phyloP scores from a whole-genome alignment of 1,140 invertebrate genomes.

The Tetramorium parvispinum region DNA sequence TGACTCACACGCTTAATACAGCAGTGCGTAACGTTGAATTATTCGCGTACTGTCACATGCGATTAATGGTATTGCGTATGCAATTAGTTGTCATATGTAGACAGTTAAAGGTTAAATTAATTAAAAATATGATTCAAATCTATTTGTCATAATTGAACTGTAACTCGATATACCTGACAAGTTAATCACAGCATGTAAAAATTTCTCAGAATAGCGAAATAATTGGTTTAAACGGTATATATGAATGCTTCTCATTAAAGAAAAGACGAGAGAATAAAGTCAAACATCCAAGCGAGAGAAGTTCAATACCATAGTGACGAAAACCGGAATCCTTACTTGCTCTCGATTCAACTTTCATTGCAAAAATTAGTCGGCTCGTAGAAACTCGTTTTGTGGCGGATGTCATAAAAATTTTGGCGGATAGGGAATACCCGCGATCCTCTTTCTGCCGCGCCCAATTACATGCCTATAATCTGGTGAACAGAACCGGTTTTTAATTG shows the following conservation, averaged over 20 bases:
- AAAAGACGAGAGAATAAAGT: not conserved
- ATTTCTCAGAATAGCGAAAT: not conserved
- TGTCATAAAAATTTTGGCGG: not conserved
- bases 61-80: not conserved
- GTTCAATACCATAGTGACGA: not conserved
- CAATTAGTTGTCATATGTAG: not conserved
- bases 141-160: not conserved
- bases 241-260: not conserved
- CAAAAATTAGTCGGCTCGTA: not conserved
- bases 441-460: not conserved
- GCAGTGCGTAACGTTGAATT: constrained; percentile 2
- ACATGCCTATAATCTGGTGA: not conserved
- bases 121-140: not conserved
- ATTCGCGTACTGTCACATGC: not conserved
- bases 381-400: not conserved
- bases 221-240: not conserved
- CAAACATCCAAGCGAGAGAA: not conserved
- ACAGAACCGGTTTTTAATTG: not conserved
- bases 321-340: not conserved
- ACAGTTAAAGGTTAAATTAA: not conserved
- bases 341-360: not conserved
- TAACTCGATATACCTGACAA: not conserved
- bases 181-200: not conserved
- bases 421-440: not conserved
- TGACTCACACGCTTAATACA: constrained; percentile 21